Percentiles rank a stretch among this genome's conserved stretches.
Evolutionary conservation across 2,888 invertebrate species (phyloP).

Genomic region (Caenorhabditis parvicauda): DNA sequence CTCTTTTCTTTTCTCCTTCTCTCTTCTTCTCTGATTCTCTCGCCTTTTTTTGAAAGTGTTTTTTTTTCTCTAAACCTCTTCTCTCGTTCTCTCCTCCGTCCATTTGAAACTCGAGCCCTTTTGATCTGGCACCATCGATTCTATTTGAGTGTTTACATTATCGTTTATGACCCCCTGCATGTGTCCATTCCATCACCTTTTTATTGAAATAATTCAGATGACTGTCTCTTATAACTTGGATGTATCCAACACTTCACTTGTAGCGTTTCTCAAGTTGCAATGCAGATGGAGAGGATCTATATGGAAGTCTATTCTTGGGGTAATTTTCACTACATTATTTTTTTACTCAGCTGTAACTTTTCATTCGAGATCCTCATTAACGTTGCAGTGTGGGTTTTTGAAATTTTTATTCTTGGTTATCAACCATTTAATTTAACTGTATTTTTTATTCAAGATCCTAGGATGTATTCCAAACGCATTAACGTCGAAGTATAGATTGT

Average conservation of each 20-base stretch:
- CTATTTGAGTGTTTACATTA: too few species aligned
- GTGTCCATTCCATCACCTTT: too few species aligned
- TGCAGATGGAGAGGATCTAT: slow-evolving; percentile 42
- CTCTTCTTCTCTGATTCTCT: slow-evolving; percentile 4
- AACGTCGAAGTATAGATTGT: too few species aligned
- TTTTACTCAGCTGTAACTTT: too few species aligned
- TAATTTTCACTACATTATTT: too few species aligned
- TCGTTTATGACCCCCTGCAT: too few species aligned
- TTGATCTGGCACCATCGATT: background rate
- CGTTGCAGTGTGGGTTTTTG: too few species aligned
- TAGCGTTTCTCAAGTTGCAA: slow-evolving; percentile 33
- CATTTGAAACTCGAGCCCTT: background rate
- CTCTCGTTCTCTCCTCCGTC: slow-evolving; percentile 2
- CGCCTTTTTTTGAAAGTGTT: slow-evolving; percentile 4
- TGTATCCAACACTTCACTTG: slow-evolving; percentile 30
- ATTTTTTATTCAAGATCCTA: background rate
- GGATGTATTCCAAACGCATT: too few species aligned
- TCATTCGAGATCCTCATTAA: too few species aligned
- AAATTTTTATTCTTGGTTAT: background rate
- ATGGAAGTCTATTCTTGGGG: slow-evolving; percentile 36
- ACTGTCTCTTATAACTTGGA: slow-evolving; percentile 44
- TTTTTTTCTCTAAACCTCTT: slow-evolving; percentile 7
- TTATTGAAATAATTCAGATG: too few species aligned
- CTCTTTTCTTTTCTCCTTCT: background rate
- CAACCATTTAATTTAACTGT: background rate